These are phyloP conservation scores for Procambarus clarkii DNA, from an alignment of 1,140 invertebrate genomes.

Conservation along the genomic window DNA sequence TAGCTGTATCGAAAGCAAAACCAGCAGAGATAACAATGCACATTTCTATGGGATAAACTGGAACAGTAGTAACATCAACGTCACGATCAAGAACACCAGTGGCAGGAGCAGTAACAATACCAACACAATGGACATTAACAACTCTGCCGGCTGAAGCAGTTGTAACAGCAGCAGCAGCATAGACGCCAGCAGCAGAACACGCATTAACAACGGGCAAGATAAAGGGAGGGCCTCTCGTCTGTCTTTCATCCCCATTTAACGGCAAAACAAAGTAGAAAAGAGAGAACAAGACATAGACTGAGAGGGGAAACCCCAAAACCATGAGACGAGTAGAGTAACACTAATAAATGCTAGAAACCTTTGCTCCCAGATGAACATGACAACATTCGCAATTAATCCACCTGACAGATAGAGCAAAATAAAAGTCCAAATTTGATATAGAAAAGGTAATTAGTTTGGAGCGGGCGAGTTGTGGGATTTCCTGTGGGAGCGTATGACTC, in stretches of 20 bases:
- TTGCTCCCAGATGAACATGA: neutral
- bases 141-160: too few species aligned
- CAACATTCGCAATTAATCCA: neutral
- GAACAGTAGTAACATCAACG: too few species aligned
- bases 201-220: neutral
- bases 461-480: neutral
- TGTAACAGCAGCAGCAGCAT: neutral
- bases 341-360: too few species aligned
- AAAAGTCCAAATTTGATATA: neutral
- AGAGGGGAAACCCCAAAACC: too few species aligned
- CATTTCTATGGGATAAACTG: too few species aligned
- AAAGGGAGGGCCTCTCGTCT: neutral
- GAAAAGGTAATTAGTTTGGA: neutral
- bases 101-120: neutral
- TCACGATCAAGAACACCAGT: neutral
- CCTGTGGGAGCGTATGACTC: neutral
- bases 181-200: neutral
- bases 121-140: too few species aligned
- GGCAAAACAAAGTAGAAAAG: too few species aligned
- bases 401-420: neutral
- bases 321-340: too few species aligned
- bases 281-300: too few species aligned
- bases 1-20: too few species aligned
- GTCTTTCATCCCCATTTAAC: neutral
- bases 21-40: too few species aligned